Conservation (phyloP, 2,888 invertebrate genomes). For the Melanophora roralis region DNA sequence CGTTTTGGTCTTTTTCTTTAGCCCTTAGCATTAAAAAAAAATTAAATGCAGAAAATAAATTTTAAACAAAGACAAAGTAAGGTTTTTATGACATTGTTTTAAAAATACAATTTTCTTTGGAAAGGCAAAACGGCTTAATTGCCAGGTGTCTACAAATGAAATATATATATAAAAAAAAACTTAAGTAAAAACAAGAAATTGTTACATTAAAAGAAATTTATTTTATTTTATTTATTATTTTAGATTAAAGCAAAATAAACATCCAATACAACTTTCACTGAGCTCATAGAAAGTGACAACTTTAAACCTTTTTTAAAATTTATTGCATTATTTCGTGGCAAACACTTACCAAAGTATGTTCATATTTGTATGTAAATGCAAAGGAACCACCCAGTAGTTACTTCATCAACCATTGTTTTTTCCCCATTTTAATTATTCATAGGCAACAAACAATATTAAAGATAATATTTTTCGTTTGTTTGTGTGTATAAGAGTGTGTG, state of each 20-base stretch:
- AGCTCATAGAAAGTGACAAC: neutral
- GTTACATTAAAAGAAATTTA: too few species aligned
- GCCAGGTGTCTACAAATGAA: too few species aligned
- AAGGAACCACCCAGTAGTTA: neutral
- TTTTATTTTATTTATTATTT: neutral
- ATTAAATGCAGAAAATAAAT: too few species aligned
- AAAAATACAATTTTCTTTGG: too few species aligned
- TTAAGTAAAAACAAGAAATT: too few species aligned
- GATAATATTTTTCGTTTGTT: neutral
- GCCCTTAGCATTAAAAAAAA: too few species aligned
- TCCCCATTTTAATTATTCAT: constrained; percentile 38
- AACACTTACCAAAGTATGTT: neutral
- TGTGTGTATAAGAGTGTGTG: neutral
- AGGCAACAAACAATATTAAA: constrained; percentile 8
- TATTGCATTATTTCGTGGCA: constrained; percentile 4
- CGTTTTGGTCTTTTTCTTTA: too few species aligned
- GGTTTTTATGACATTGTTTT: too few species aligned
- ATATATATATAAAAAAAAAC: too few species aligned
- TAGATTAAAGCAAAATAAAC: neutral
- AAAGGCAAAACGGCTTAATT: too few species aligned
- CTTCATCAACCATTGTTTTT: neutral
- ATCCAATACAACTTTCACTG: constrained; percentile 1
- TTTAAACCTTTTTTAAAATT: constrained; percentile 23
- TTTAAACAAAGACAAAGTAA: too few species aligned
- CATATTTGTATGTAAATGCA: neutral